These are phyloP conservation scores for Drosophila planitibia DNA, from an alignment of 2,888 invertebrate species.

Conservation along the genomic window DNA sequence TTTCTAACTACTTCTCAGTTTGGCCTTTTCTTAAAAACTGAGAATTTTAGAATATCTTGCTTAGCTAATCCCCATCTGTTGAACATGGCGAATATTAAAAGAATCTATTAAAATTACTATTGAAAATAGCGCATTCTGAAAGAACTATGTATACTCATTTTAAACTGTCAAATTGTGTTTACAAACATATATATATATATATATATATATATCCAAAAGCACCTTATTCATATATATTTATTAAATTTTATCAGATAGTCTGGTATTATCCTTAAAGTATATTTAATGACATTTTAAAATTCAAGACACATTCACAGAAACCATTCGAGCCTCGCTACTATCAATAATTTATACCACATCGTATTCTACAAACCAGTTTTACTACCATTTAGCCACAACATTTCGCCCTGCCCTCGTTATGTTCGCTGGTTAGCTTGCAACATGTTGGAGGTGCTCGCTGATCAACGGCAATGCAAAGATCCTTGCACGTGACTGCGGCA, in stretches of 20 bases:
- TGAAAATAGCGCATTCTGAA: not conserved
- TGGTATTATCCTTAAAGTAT: not conserved
- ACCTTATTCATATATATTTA: not conserved
- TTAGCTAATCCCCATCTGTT: not conserved
- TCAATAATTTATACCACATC: not conserved
- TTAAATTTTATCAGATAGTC: not conserved
- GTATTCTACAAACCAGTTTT: not conserved
- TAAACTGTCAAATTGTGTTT: not conserved
- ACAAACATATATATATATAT: not conserved
- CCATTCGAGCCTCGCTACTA: not conserved
- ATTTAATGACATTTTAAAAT: not conserved
- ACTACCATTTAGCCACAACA: not conserved
- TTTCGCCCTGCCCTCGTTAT: conserved; percentile 19
- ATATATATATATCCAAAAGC: not conserved
- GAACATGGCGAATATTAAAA: not conserved
- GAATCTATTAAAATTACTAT: not conserved
- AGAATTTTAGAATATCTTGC: fast-evolving
- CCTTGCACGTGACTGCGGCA: conserved; percentile 45
- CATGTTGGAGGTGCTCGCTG: conserved; percentile 48
- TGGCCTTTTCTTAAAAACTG: not conserved
- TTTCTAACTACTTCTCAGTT: not conserved
- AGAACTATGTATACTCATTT: not conserved
- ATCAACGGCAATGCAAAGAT: conserved; percentile 32
- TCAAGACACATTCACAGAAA: not conserved
- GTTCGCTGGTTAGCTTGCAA: conserved; percentile 29